These are phyloP conservation scores for Eulemur macaco DNA, from an alignment of 2,113 vertebrate species.

Conservation along the genomic window DNA sequence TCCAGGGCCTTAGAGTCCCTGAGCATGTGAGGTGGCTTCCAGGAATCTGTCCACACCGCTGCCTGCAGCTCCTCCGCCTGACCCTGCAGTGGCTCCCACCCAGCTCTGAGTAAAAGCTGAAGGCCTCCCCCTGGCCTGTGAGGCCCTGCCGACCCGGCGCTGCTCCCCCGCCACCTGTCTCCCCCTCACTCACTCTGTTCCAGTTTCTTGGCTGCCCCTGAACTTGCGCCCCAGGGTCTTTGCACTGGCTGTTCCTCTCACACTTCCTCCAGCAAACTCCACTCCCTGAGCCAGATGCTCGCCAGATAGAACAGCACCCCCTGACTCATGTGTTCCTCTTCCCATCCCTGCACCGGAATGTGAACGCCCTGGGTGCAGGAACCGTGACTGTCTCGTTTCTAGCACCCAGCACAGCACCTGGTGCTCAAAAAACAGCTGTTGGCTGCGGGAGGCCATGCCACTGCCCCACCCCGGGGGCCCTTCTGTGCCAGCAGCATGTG, in stretches of 20 bases:
- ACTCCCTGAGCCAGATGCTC: not conserved
- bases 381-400: not conserved
- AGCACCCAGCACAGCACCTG: not conserved
- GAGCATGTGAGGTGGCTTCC: not conserved
- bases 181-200: not conserved
- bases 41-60: not conserved
- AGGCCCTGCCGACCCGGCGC: not conserved
- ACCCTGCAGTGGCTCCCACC: not conserved
- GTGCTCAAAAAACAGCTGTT: not conserved
- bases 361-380: not conserved
- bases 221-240: not conserved
- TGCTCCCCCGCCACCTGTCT: not conserved
- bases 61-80: not conserved
- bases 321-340: no score
- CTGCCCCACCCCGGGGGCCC: accelerated
- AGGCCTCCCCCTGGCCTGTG: not conserved
- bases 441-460: accelerated
- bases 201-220: not conserved
- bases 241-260: not conserved
- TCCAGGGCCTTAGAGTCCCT: not conserved
- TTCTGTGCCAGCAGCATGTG: not conserved
- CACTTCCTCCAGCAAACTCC: not conserved
- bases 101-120: not conserved
- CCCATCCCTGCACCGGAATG: not conserved
- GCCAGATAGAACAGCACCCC: not conserved